Evolutionary conservation across 2,113 vertebrate species (phyloP).

Genomic region (Guaruba guarouba): DNA sequence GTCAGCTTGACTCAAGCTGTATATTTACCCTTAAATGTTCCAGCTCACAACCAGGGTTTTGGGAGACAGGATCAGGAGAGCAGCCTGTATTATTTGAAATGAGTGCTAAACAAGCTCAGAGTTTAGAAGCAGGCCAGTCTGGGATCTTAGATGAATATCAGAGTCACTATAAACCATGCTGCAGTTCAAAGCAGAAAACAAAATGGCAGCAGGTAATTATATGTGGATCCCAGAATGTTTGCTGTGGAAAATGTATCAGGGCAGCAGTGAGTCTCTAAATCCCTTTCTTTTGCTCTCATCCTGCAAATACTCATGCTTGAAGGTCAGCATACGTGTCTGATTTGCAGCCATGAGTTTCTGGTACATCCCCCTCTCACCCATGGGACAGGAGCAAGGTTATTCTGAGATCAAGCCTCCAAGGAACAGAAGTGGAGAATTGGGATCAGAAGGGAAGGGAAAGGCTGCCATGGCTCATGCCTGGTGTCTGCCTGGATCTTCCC

Average conservation of each 20-base stretch:
- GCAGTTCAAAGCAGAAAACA: background rate
- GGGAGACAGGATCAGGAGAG: background rate
- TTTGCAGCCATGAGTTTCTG: background rate
- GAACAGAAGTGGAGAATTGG: background rate
- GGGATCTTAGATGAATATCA: background rate
- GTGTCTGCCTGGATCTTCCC: background rate
- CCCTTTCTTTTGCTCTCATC: background rate
- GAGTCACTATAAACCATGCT: background rate
- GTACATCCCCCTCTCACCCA: background rate
- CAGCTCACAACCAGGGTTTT: background rate
- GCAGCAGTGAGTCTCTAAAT: conserved; percentile 21
- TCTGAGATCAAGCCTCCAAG: background rate
- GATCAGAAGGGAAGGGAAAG: background rate
- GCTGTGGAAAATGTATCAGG: background rate
- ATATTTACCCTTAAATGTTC: background rate
- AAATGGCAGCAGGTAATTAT: background rate
- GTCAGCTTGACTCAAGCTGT: background rate
- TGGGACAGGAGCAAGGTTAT: background rate
- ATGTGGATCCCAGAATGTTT: background rate
- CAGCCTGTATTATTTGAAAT: background rate
- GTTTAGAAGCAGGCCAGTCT: background rate
- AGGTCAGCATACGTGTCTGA: background rate
- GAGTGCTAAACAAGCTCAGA: background rate
- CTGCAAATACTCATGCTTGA: background rate
- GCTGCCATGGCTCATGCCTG: background rate